A percentile compares a stretch with the other conserved stretches of the same genome.
These are phyloP conservation scores for Panagrolaimus sp. DNA, from an alignment of 1,140 invertebrate species.

Conservation along the genomic window DNA sequence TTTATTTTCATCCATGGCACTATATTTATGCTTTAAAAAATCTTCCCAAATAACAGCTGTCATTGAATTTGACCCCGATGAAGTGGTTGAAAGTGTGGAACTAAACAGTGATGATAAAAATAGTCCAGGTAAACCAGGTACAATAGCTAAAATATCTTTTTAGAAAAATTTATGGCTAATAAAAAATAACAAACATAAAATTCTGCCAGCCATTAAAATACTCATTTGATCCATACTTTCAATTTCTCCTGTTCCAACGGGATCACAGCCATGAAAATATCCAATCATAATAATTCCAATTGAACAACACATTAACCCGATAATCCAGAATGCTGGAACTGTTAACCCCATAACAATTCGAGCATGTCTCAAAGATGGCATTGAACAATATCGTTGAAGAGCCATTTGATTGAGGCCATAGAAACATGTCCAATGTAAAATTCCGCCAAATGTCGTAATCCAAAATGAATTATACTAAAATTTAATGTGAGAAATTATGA, in stretches of 20 bases:
- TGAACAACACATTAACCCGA: slow-evolving; percentile 65
- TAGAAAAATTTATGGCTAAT: slow-evolving; percentile 54
- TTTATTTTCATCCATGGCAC: slow-evolving; percentile 8
- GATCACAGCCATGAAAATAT: slow-evolving; percentile 55
- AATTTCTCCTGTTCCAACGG: slow-evolving; percentile 46
- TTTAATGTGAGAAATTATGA: too few relatives aligned
- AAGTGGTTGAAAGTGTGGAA: slow-evolving; percentile 58
- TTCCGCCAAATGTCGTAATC: slow-evolving; percentile 18
- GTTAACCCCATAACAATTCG: slow-evolving; percentile 63
- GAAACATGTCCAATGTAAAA: slow-evolving; percentile 59
- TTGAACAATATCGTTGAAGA: slow-evolving; percentile 76
- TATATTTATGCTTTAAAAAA: slow-evolving; percentile 61
- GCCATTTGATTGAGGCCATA: slow-evolving; percentile 80
- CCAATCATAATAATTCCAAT: slow-evolving; percentile 21
- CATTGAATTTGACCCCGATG: slow-evolving; percentile 75
- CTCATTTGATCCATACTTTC: slow-evolving; percentile 64
- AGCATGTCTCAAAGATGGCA: slow-evolving; percentile 70
- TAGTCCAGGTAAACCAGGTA: slow-evolving; percentile 59
- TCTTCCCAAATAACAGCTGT: slow-evolving; percentile 83
- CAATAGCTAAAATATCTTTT: slow-evolving; percentile 35
- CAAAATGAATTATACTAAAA: slow-evolving; percentile 24
- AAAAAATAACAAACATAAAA: slow-evolving; percentile 68
- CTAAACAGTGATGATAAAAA: slow-evolving; percentile 60
- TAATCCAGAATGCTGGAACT: slow-evolving; percentile 70
- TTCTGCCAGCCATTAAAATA: slow-evolving; percentile 67